A percentile compares a stretch with the other conserved stretches of the same genome.
Evolutionary conservation across 1,140 invertebrate genomes (phyloP).

Genomic region (Papilio aristodemus): DNA sequence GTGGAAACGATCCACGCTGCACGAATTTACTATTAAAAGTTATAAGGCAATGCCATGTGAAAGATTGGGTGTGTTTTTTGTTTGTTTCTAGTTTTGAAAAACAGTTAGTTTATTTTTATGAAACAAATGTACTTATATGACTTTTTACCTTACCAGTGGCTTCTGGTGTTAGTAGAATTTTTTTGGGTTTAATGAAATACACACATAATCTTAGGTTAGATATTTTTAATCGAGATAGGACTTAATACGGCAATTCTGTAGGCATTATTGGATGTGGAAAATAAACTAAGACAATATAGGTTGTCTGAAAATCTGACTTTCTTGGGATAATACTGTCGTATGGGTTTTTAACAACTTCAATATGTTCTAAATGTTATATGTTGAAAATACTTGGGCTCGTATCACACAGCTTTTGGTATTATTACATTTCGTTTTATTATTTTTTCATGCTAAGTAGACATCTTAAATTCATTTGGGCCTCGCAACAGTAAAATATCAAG

Average conservation of each 20-base stretch:
- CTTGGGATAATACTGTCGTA: too few relatives aligned
- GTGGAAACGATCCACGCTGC: conserved; percentile 19
- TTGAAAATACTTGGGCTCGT: background rate
- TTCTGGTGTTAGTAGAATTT: too few relatives aligned
- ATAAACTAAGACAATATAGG: too few relatives aligned
- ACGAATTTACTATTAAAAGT: conserved; percentile 26
- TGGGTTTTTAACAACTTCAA: background rate
- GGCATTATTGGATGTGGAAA: too few relatives aligned
- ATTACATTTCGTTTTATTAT: background rate
- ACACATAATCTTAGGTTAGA: too few relatives aligned
- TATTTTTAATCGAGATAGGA: too few relatives aligned
- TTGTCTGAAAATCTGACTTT: too few relatives aligned
- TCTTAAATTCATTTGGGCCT: conserved; percentile 18
- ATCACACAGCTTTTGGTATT: background rate
- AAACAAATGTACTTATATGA: background rate
- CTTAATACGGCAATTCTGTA: too few relatives aligned
- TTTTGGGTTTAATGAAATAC: too few relatives aligned
- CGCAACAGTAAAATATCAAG: conserved; percentile 18
- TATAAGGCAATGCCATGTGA: background rate
- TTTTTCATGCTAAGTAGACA: conserved; percentile 2
- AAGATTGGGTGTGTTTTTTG: background rate
- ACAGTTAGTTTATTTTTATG: background rate
- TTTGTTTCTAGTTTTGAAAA: background rate
- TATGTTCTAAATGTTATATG: background rate
- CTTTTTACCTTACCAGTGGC: too few relatives aligned